Evolutionary conservation across 2,888 invertebrate species (phyloP).

Genomic region (Sesia bembeciformis): DNA sequence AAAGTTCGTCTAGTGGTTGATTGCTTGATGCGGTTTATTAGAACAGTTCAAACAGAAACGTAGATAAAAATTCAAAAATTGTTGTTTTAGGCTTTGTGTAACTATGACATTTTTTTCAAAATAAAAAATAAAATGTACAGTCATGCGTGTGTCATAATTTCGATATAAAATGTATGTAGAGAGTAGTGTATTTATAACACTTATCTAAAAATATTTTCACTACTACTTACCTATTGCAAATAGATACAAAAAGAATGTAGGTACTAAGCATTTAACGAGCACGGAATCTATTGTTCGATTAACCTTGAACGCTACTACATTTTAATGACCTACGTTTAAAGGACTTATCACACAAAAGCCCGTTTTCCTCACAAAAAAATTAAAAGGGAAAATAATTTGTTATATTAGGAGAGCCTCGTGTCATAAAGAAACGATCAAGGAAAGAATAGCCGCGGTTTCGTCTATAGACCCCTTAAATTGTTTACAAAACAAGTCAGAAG

Average conservation of each 20-base stretch:
- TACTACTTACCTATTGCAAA: neutral
- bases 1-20: no score
- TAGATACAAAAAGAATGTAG: neutral
- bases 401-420: conserved; percentile 22
- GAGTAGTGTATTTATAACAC: no score
- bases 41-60: no score
- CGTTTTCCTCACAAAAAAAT: conserved; percentile 1
- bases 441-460: conserved; percentile 21
- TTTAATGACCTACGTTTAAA: neutral
- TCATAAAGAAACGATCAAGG: conserved; percentile 18
- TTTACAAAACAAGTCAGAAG: conserved; percentile 14
- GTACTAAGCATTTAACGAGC: neutral
- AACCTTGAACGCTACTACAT: neutral
- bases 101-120: no score
- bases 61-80: no score
- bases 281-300: neutral
- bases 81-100: no score
- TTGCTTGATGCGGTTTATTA: no score
- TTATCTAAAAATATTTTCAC: no score
- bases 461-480: conserved; percentile 13
- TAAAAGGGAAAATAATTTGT: conserved; percentile 24
- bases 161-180: no score
- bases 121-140: no score
- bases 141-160: no score
- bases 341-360: conserved; percentile 2